Conservation (phyloP, 2,113 vertebrate species). For the Spizaetus ornatus region DNA sequence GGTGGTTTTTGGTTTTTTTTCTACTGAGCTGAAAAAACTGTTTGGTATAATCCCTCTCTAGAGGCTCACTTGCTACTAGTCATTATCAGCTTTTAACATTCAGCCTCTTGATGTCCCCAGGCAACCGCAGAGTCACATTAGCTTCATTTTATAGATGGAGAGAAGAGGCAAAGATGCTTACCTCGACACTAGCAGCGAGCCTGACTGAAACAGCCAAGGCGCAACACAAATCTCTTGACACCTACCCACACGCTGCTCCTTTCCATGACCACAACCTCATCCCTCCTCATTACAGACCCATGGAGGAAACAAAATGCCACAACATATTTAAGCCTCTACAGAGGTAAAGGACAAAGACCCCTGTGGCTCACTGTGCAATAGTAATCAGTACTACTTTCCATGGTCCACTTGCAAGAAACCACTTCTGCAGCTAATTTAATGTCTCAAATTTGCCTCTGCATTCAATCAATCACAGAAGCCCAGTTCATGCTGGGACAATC, state of each 20-base stretch:
- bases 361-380: neutral
- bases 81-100: slow-evolving; percentile 18
- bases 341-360: neutral
- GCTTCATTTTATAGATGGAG: neutral
- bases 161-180: neutral
- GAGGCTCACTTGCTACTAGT: neutral
- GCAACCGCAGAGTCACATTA: neutral
- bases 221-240: neutral
- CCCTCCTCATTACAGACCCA: slow-evolving; percentile 9
- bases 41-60: neutral
- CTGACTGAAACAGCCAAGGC: neutral
- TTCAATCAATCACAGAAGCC: neutral
- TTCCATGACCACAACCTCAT: neutral
- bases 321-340: neutral
- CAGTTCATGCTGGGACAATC: neutral
- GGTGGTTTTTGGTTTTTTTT: neutral
- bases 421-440: neutral
- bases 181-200: neutral
- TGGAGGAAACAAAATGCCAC: neutral
- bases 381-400: neutral
- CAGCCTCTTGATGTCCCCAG: neutral
- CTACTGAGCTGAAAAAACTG: neutral
- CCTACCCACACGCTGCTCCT: neutral
- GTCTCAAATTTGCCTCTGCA: neutral
- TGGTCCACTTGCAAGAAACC: neutral